Percentiles rank a stretch among this genome's conserved stretches.
Conservation (phyloP, 2,888 invertebrate species). For the Tetragonula carbonaria region DNA sequence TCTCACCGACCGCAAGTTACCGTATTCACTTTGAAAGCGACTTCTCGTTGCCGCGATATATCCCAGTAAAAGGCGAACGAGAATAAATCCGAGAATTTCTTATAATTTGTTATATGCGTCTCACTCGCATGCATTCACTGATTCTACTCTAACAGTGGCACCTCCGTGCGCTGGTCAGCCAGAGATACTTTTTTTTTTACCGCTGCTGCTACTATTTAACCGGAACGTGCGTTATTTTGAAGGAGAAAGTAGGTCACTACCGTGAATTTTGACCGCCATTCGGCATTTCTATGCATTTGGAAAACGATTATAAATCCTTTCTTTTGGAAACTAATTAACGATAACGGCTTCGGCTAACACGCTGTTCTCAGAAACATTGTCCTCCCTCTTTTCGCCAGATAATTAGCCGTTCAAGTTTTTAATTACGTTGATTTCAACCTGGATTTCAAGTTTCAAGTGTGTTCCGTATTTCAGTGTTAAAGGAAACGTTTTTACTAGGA, state of each 20-base stretch:
- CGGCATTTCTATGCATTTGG: background rate
- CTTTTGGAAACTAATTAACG: background rate
- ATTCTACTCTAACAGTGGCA: background rate
- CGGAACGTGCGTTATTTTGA: background rate
- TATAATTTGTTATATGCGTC: background rate
- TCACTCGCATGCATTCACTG: background rate
- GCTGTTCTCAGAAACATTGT: too few relatives aligned
- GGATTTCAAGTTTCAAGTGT: background rate
- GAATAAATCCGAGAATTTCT: too few relatives aligned
- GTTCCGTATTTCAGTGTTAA: background rate
- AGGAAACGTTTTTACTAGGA: background rate
- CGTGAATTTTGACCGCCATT: conserved; percentile 2
- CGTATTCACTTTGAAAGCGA: background rate
- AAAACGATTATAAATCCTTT: background rate
- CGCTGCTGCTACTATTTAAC: background rate
- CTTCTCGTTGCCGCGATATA: background rate
- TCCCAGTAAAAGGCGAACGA: background rate
- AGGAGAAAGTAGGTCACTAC: conserved; percentile 11
- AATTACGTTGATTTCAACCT: background rate
- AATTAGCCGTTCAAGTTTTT: background rate
- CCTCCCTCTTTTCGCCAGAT: too few relatives aligned
- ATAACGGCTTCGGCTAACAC: background rate
- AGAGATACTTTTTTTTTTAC: conserved; percentile 1
- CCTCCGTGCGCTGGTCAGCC: conserved; percentile 5
- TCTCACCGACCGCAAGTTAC: background rate